Conservation (phyloP, 2,797 vertebrate genomes). For the Ctenosaura bakeri region DNA sequence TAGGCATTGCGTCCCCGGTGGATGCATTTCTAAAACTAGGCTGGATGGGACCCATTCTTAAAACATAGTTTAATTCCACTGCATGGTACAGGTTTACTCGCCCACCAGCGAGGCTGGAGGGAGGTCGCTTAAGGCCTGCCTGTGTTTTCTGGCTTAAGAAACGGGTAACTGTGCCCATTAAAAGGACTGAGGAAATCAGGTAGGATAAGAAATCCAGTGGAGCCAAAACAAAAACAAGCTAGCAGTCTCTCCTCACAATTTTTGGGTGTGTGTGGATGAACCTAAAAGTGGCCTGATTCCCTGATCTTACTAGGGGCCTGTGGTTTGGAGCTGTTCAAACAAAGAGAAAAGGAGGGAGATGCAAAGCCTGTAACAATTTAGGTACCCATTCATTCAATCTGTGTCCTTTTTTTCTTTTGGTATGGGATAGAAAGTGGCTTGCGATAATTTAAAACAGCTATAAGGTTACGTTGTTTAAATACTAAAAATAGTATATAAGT, state of each 20-base stretch:
- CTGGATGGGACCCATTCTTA: constrained; percentile 38
- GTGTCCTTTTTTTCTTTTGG: too few species aligned
- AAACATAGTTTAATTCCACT: constrained; percentile 22
- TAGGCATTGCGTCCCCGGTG: constrained; percentile 38
- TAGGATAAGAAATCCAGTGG: background rate
- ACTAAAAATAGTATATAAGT: too few species aligned
- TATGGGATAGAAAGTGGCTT: too few species aligned
- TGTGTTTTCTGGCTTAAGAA: background rate
- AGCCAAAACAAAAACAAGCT: background rate
- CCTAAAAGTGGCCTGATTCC: constrained; percentile 7
- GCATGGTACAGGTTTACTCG: constrained; percentile 12
- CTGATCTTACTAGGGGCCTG: constrained; percentile 8
- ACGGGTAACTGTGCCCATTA: background rate
- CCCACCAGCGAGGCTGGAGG: background rate
- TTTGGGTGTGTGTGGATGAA: background rate
- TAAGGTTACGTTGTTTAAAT: too few species aligned
- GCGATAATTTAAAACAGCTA: too few species aligned
- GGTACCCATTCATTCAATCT: too few species aligned
- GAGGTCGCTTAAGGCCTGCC: constrained; percentile 33
- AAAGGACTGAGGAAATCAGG: background rate
- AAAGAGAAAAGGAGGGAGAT: constrained; percentile 20
- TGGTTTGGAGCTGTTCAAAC: constrained; percentile 20
- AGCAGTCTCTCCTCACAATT: background rate
- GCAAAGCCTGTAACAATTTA: background rate
- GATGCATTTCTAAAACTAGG: constrained; percentile 43